Conservation (phyloP, 2,113 vertebrate species). For the Pterocles burchelli region DNA sequence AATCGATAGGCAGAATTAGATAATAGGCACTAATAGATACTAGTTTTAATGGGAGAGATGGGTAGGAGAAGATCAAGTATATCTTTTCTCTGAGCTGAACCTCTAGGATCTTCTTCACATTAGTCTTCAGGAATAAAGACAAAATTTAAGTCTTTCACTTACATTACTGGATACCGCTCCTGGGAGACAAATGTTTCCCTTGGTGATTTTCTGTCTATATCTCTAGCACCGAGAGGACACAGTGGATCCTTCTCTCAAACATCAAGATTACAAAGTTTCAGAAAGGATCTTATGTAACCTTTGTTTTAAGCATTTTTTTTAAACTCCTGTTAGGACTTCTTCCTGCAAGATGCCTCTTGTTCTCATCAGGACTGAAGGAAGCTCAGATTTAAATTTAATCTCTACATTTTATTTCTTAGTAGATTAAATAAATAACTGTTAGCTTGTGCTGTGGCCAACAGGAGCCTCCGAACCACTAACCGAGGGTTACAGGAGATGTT, state of each 20-base stretch:
- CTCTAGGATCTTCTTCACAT: background rate
- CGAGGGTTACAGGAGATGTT: background rate
- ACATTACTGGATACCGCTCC: background rate
- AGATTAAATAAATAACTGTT: background rate
- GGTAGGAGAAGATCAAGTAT: background rate
- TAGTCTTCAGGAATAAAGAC: background rate
- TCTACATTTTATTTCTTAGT: background rate
- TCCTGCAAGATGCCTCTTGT: background rate
- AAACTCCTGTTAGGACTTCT: background rate
- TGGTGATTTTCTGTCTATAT: background rate
- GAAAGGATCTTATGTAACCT: background rate
- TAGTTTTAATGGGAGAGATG: background rate
- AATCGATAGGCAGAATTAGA: background rate
- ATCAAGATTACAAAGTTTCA: background rate
- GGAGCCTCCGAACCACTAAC: background rate
- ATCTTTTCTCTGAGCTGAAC: background rate
- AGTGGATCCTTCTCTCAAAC: background rate
- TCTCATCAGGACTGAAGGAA: background rate
- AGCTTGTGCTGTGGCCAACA: background rate
- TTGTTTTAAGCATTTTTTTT: background rate
- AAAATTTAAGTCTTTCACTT: background rate
- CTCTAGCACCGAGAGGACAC: background rate
- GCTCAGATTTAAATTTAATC: background rate
- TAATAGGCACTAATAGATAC: background rate
- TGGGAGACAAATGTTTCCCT: background rate